phyloP scores from a whole-genome alignment of 2,888 invertebrate species.

The Nemapogon koenigi region DNA sequence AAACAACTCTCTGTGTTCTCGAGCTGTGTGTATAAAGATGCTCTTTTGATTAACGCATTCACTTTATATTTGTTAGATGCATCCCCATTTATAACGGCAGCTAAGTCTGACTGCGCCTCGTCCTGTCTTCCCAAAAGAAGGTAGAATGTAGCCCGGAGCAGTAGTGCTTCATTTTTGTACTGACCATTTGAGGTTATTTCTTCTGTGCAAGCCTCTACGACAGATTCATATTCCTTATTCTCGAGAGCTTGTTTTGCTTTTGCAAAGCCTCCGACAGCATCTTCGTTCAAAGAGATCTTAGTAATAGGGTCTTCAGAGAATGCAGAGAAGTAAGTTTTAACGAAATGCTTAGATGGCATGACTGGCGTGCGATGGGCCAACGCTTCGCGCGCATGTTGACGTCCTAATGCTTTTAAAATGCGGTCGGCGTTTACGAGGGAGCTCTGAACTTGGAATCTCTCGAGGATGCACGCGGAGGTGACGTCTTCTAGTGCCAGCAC shows the following conservation, averaged over 20 bases:
- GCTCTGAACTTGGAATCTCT: constrained; percentile 83
- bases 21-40: constrained; percentile 82
- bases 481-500: constrained; percentile 88
- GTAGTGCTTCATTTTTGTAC: constrained; percentile 72
- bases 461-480: constrained; percentile 90
- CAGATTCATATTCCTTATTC: constrained; percentile 75
- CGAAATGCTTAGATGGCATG: constrained; percentile 86
- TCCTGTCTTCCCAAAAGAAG: constrained; percentile 78
- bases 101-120: constrained; percentile 75
- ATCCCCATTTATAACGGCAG: constrained; percentile 70
- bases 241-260: constrained; percentile 75
- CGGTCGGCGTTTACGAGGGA: constrained; percentile 86
- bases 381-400: constrained; percentile 76
- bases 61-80: constrained; percentile 71
- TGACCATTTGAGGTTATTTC: constrained; percentile 73
- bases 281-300: constrained; percentile 50
- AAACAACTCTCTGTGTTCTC: constrained; percentile 77
- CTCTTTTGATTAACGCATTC: constrained; percentile 89
- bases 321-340: constrained; percentile 86
- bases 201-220: constrained; percentile 80
- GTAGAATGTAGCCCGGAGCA: constrained; percentile 86
- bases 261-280: constrained; percentile 66
- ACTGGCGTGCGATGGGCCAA: constrained; percentile 71
- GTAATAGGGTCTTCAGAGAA: constrained; percentile 87
- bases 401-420: constrained; percentile 83